A percentile compares a stretch with the other conserved stretches of the same genome.
Evolutionary conservation across 2,888 invertebrate genomes (phyloP).

Genomic region (Morpho helenor): DNA sequence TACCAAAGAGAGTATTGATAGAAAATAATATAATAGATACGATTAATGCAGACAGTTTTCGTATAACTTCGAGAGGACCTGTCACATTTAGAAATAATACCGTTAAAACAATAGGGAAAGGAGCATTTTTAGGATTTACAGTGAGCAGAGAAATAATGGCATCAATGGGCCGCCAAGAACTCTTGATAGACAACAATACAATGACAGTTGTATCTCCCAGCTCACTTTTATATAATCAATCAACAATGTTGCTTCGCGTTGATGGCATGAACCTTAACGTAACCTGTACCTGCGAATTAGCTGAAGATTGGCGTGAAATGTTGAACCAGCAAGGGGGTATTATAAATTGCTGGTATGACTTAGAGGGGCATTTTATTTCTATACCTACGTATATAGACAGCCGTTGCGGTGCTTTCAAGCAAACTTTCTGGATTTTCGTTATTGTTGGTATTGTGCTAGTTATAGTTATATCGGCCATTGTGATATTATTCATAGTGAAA

Average conservation of each 20-base stretch:
- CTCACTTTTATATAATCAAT: slow-evolving; percentile 79
- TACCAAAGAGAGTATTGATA: slow-evolving; percentile 81
- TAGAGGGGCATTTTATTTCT: slow-evolving; percentile 58
- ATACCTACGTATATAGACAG: slow-evolving; percentile 60
- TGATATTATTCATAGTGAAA: slow-evolving; percentile 65
- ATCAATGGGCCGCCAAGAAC: slow-evolving; percentile 64
- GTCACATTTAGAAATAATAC: slow-evolving; percentile 83
- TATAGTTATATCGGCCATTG: slow-evolving; percentile 64
- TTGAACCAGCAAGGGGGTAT: slow-evolving; percentile 56
- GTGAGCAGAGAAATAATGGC: slow-evolving; percentile 69
- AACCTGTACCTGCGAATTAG: slow-evolving; percentile 78
- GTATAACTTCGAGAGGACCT: slow-evolving; percentile 79
- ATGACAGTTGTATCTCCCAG: slow-evolving; percentile 75
- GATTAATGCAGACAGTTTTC: slow-evolving; percentile 83
- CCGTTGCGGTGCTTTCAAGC: slow-evolving; percentile 64
- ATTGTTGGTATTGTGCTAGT: slow-evolving; percentile 69
- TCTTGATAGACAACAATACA: slow-evolving; percentile 82
- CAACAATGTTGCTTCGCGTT: slow-evolving; percentile 76
- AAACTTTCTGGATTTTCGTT: slow-evolving; percentile 69
- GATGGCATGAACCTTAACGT: slow-evolving; percentile 79
- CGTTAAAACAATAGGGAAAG: slow-evolving; percentile 76
- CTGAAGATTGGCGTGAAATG: slow-evolving; percentile 55
- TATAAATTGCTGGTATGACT: slow-evolving; percentile 61
- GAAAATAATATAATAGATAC: slow-evolving; percentile 78
- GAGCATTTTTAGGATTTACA: slow-evolving; percentile 81